Percentiles rank a stretch among this genome's conserved stretches.
Evolutionary conservation across 2,797 vertebrate genomes (phyloP).

Genomic region (Platalea minor): DNA sequence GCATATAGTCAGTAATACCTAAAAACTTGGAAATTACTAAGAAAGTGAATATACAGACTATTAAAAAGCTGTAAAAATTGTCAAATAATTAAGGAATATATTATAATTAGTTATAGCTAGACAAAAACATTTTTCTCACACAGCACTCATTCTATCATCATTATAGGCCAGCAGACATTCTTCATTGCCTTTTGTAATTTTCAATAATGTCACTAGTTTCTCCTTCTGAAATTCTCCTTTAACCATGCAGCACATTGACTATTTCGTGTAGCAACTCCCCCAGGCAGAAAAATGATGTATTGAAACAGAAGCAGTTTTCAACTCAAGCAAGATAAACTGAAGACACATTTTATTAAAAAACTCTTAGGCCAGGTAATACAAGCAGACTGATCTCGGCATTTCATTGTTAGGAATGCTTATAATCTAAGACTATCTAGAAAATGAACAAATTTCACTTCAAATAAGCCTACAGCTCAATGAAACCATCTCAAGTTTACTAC

Average conservation of each 20-base stretch:
- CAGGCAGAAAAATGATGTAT: slow-evolving; percentile 52
- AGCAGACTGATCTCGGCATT: slow-evolving; percentile 36
- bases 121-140: slow-evolving; percentile 3
- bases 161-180: slow-evolving; percentile 46
- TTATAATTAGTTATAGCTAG: slow-evolving; percentile 4
- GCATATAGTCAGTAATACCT: not conserved
- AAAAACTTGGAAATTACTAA: not conserved
- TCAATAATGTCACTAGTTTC: slow-evolving; percentile 50
- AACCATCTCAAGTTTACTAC: slow-evolving; percentile 35
- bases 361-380: slow-evolving; percentile 16
- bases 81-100: not conserved
- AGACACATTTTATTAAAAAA: slow-evolving; percentile 29
- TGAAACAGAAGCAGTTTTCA: slow-evolving; percentile 67
- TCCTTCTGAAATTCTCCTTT: slow-evolving; percentile 26
- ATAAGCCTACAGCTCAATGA: slow-evolving; percentile 31
- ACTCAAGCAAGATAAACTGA: slow-evolving; percentile 62
- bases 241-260: slow-evolving; percentile 39
- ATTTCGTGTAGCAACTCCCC: slow-evolving; percentile 18
- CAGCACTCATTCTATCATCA: slow-evolving; percentile 13
- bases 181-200: slow-evolving; percentile 27
- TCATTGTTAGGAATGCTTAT: slow-evolving; percentile 29
- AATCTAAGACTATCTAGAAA: slow-evolving; percentile 7
- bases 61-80: slow-evolving; percentile 2
- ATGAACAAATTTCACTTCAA: slow-evolving; percentile 48
- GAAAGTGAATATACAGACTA: not conserved